These are phyloP conservation scores for Melanotus villosus DNA, from an alignment of 2,888 invertebrate species.

Conservation along the genomic window DNA sequence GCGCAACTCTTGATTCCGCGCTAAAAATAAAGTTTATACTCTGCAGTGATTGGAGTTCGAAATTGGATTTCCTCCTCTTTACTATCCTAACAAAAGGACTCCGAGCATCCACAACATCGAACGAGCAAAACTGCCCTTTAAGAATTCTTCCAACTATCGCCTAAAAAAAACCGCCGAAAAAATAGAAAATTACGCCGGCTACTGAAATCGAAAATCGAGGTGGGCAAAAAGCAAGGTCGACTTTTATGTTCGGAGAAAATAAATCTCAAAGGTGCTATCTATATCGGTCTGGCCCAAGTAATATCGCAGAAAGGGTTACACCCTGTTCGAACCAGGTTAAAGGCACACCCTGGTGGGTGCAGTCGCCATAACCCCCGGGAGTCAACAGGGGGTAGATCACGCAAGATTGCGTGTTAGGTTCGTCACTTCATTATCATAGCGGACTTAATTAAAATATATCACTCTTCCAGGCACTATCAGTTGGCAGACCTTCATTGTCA, in stretches of 20 bases:
- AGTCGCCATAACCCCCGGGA: constrained; percentile 59
- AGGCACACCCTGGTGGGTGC: constrained; percentile 68
- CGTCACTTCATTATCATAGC: constrained; percentile 47
- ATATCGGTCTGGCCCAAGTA: neutral
- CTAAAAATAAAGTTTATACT: constrained; percentile 32
- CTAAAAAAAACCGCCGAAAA: too few species aligned
- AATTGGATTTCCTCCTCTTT: constrained; percentile 35
- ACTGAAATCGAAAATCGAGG: too few species aligned
- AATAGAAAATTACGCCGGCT: too few species aligned
- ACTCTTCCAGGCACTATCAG: constrained; percentile 34
- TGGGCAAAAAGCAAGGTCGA: constrained; percentile 14
- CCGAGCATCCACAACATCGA: neutral
- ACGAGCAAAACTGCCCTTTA: constrained; percentile 2
- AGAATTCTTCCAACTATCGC: too few species aligned
- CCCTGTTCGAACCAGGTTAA: constrained; percentile 42
- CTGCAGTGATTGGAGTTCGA: constrained; percentile 28
- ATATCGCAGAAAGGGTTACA: constrained; percentile 36
- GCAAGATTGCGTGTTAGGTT: constrained; percentile 52
- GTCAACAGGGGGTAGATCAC: constrained; percentile 59
- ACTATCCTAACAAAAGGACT: too few species aligned
- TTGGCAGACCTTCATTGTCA: constrained; percentile 19
- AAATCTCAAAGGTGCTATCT: constrained; percentile 13
- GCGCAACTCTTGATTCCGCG: constrained; percentile 11
- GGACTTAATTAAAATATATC: constrained; percentile 50
- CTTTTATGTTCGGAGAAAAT: constrained; percentile 1